These are phyloP conservation scores for Pungitius pungitius DNA, from an alignment of 2,113 vertebrate species.

Conservation along the genomic window DNA sequence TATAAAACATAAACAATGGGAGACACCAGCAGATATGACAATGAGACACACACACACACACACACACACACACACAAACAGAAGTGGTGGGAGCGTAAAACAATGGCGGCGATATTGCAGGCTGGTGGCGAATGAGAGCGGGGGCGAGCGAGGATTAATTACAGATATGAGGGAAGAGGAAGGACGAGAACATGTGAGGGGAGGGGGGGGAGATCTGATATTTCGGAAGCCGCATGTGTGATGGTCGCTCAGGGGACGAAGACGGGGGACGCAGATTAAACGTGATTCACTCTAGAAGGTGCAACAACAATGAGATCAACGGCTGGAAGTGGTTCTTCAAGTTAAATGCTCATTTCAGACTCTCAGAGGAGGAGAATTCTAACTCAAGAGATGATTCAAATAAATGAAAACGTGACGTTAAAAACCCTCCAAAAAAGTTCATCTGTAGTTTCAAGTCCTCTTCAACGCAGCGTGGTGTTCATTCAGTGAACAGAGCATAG, in stretches of 20 bases:
- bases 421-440: too few relatives aligned
- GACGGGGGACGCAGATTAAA: too few relatives aligned
- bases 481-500: too few relatives aligned
- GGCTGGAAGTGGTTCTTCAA: background rate
- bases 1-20: slow-evolving; percentile 64
- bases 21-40: slow-evolving; percentile 52
- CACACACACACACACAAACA: slow-evolving; percentile 11
- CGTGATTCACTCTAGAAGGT: too few relatives aligned
- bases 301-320: background rate
- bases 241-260: background rate
- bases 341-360: background rate
- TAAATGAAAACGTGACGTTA: too few relatives aligned
- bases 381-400: background rate
- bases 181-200: slow-evolving; percentile 10
- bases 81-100: slow-evolving; percentile 47
- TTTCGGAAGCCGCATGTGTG: background rate
- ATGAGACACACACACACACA: slow-evolving; percentile 10
- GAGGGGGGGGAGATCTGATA: background rate
- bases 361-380: background rate
- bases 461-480: too few relatives aligned
- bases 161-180: slow-evolving; percentile 45
- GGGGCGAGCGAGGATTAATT: slow-evolving; percentile 52
- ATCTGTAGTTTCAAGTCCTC: too few relatives aligned
- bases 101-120: slow-evolving; percentile 41
- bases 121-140: slow-evolving; percentile 32